Evolutionary conservation across 2,888 invertebrate genomes (phyloP).

Genomic region (Laspeyria flexula): DNA sequence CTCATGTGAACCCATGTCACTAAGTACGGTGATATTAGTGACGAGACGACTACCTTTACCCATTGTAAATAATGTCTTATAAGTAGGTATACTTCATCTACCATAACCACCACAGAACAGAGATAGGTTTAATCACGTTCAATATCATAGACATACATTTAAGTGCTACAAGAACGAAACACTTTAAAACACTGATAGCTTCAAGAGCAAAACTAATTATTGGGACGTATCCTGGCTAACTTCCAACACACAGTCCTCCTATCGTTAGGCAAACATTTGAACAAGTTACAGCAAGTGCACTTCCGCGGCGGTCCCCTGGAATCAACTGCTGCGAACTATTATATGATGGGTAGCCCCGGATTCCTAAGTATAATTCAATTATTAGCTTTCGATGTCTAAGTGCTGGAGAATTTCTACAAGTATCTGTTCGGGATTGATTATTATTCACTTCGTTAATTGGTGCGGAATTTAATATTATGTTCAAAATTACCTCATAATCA

Average conservation of each 20-base stretch:
- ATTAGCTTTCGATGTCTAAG: slow-evolving; percentile 49
- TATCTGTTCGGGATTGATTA: background rate
- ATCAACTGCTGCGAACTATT: slow-evolving; percentile 54
- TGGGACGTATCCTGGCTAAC: background rate
- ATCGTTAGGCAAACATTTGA: slow-evolving; percentile 69
- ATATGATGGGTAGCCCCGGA: slow-evolving; percentile 59
- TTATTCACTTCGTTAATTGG: too few species aligned
- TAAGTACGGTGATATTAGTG: too few species aligned
- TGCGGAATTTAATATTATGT: too few species aligned
- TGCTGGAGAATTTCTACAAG: slow-evolving; percentile 35
- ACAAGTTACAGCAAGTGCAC: slow-evolving; percentile 72
- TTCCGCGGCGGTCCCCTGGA: slow-evolving; percentile 49
- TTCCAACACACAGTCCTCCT: slow-evolving; percentile 32
- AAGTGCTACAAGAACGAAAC: background rate
- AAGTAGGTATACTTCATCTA: too few species aligned
- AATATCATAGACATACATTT: too few species aligned
- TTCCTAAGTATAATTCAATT: slow-evolving; percentile 62
- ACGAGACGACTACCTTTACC: too few species aligned
- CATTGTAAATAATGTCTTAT: too few species aligned
- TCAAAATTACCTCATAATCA: too few species aligned
- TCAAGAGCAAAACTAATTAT: background rate
- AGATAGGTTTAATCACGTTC: too few species aligned
- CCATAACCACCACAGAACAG: too few species aligned
- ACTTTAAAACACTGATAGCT: background rate
- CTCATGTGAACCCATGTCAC: too few species aligned